Evolutionary conservation across 2,888 invertebrate species (phyloP).

Genomic region (Epinotia demarniana): DNA sequence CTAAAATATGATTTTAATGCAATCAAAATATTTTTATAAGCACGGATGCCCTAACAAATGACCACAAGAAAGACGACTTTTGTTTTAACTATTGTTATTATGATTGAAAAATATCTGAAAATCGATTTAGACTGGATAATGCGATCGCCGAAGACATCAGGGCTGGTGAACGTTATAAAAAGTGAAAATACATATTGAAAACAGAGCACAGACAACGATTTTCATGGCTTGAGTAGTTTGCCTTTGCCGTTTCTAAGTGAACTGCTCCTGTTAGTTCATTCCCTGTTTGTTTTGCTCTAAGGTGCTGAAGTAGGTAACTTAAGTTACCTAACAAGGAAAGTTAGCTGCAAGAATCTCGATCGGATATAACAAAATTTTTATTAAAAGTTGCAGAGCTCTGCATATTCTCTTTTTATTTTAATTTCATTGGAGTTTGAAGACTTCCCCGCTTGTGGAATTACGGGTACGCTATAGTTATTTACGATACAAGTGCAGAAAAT

Average conservation of each 20-base stretch:
- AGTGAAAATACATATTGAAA: background rate
- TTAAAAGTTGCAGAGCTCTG: constrained; percentile 24
- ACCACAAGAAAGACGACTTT: too few relatives aligned
- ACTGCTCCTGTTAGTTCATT: background rate
- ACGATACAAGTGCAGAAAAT: too few relatives aligned
- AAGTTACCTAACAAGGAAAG: constrained; percentile 29
- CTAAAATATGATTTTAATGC: too few relatives aligned
- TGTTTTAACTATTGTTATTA: too few relatives aligned
- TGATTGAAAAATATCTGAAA: too few relatives aligned
- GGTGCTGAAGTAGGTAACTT: too few relatives aligned
- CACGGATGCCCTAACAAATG: too few relatives aligned
- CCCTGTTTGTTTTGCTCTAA: constrained; percentile 26
- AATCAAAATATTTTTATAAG: too few relatives aligned
- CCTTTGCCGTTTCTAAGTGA: constrained; percentile 9
- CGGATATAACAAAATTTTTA: constrained; percentile 28
- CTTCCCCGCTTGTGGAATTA: constrained; percentile 9
- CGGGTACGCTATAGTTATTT: constrained; percentile 2
- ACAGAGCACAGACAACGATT: background rate
- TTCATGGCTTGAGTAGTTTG: constrained; percentile 1
- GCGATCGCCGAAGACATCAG: background rate
- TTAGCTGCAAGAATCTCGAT: constrained; percentile 24
- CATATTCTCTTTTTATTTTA: constrained; percentile 10
- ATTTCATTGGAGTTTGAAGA: constrained; percentile 30
- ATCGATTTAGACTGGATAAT: background rate
- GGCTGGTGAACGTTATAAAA: background rate